Conservation (phyloP, 2,888 invertebrate genomes). For the Harmothoe impar region DNA sequence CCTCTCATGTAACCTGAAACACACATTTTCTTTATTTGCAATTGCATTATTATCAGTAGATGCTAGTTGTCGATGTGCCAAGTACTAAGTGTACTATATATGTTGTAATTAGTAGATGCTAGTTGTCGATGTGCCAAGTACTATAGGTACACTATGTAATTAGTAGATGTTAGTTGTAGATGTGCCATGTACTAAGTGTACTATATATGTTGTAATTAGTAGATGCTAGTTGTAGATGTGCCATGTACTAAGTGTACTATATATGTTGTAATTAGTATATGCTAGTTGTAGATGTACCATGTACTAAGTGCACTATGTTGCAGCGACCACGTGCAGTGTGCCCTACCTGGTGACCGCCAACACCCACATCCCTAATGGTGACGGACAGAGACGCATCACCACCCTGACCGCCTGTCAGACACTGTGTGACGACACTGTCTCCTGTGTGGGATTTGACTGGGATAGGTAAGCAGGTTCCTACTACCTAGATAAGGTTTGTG, state of each 20-base stretch:
- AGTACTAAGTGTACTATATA: too few species aligned
- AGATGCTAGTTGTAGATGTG: too few species aligned
- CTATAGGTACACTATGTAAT: background rate
- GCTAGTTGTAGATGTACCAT: background rate
- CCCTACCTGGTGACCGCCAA: constrained; percentile 5
- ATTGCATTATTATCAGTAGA: too few species aligned
- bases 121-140: background rate
- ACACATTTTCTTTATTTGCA: too few species aligned
- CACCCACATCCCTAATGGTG: background rate
- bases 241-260: background rate
- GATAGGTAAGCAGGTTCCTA: background rate
- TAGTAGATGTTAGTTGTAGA: too few species aligned
- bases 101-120: too few species aligned
- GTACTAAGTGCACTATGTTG: background rate
- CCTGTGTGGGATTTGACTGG: constrained; percentile 13
- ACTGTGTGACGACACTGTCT: background rate
- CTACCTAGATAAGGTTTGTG: background rate
- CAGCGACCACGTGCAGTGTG: constrained; percentile 1
- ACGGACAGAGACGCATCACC: background rate
- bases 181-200: background rate
- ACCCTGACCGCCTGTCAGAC: background rate
- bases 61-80: too few species aligned
- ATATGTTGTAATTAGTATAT: too few species aligned
- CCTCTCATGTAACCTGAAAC: too few species aligned
- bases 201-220: too few species aligned